These are phyloP conservation scores for Drosophila imparisetae DNA, from an alignment of 2,888 invertebrate genomes.

Conservation along the genomic window DNA sequence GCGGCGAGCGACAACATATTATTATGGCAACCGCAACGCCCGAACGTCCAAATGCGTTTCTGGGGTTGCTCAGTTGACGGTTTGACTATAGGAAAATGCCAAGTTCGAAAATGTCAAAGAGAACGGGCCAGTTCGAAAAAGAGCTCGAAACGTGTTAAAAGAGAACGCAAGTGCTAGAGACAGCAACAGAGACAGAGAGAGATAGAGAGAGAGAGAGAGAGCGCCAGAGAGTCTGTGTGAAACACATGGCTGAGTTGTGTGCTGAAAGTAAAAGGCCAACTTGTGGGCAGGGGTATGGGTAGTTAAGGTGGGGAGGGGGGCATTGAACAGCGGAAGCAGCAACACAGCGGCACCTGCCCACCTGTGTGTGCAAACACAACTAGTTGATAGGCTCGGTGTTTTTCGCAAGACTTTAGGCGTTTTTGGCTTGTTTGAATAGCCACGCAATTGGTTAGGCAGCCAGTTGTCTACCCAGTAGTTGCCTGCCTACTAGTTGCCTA, in stretches of 20 bases:
- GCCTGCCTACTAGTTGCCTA: neutral
- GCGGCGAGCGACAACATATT: constrained; percentile 49
- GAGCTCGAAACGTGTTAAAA: constrained; percentile 1
- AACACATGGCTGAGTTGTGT: constrained; percentile 46
- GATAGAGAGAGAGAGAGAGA: constrained; percentile 3
- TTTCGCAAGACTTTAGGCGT: constrained; percentile 44
- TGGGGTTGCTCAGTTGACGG: constrained; percentile 79
- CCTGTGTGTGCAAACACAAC: constrained; percentile 38
- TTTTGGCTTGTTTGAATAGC: constrained; percentile 28
- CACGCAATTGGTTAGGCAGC: constrained; percentile 33
- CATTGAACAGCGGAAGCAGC: constrained; percentile 14
- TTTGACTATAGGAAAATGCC: constrained; percentile 29
- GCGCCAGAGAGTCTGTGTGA: neutral
- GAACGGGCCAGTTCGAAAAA: constrained; percentile 46
- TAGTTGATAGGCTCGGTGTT: constrained; percentile 33
- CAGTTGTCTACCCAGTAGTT: neutral
- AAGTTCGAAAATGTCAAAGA: constrained; percentile 62
- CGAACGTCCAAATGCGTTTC: constrained; percentile 83
- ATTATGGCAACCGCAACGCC: constrained; percentile 81
- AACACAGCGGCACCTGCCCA: constrained; percentile 63
- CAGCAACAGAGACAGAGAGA: neutral
- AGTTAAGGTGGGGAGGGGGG: neutral
- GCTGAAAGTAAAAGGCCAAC: constrained; percentile 71
- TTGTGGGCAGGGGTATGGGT: constrained; percentile 8
- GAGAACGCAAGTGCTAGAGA: constrained; percentile 1